Conservation (phyloP, 2,888 invertebrate species). For the Pantelozetes paolii region DNA sequence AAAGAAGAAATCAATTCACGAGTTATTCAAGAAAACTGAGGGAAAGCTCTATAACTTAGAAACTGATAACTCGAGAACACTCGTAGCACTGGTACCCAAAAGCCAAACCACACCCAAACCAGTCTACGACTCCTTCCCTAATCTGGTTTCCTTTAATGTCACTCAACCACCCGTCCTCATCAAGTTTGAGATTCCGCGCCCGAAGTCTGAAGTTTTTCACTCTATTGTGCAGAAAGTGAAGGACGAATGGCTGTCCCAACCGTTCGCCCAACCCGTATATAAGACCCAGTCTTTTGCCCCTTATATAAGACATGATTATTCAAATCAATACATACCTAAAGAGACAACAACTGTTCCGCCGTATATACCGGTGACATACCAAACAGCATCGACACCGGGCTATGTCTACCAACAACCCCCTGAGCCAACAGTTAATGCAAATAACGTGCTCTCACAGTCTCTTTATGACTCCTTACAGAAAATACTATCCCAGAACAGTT, state of each 20-base stretch:
- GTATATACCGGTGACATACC: neutral
- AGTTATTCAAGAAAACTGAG: conserved; percentile 28
- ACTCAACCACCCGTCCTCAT: conserved; percentile 23
- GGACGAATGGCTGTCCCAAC: conserved; percentile 9
- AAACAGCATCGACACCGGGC: neutral
- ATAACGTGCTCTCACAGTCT: neutral
- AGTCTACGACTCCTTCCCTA: conserved; percentile 4
- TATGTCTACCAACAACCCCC: too few species aligned
- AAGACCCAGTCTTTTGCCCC: neutral
- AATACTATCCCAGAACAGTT: conserved; percentile 28
- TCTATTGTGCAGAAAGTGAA: conserved; percentile 36
- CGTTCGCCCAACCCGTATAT: neutral
- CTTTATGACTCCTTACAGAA: conserved; percentile 40
- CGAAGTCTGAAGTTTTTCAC: conserved; percentile 34
- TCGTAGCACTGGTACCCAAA: conserved; percentile 36
- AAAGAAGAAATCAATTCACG: neutral
- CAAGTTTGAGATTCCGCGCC: conserved; percentile 33
- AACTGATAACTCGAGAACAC: conserved; percentile 19
- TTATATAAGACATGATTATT: neutral
- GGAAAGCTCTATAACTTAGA: conserved; percentile 37
- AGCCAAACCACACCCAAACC: conserved; percentile 8
- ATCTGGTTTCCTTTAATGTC: conserved; percentile 18
- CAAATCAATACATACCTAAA: neutral
- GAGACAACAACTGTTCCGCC: conserved; percentile 1
- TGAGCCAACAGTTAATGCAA: neutral